Evolutionary conservation across 2,888 invertebrate genomes (phyloP), one percentile per base, ranked within the genome.

Genomic region (Dendrolimus pini): DNA sequence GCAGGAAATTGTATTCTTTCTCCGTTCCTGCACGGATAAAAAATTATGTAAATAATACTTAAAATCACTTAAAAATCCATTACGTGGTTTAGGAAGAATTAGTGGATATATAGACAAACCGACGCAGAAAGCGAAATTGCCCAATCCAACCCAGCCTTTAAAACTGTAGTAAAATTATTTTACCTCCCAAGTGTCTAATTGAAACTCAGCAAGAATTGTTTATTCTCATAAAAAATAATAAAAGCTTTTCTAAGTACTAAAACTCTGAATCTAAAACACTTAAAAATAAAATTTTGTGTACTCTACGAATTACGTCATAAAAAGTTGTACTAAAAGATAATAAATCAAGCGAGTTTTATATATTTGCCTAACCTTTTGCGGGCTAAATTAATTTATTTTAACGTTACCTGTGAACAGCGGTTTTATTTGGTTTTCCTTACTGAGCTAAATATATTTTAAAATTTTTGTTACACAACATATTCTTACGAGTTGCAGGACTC

Each of bases 181-280:
- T n/a, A 18, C 18, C 14, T 12, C 52, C 10, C 14, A 53, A 53
- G 13, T 9, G 18, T 53, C 41, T 57, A 57, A 55, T 59, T 59
- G 57, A 54, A 54, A 41, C 54, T 41, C 54, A 14, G 57, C 52
- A 57, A 55, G 54, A 52, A 54, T 57, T 59, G 47, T 47, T 47
- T 12, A 10, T 12, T 47, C 47, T 30, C 47, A 10, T 47, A 47
- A 47, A 47, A 47, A 47, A 9, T 47, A 9, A 12, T 47, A 47
- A 12, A 47, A 47, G 9, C 9, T 47, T 47, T 47, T 9, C 47
- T 12, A 6, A 12, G 9, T 12, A 12, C 3, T 10, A 47, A 47
- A 47, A 47, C 47, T 47, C 47, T 47, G 9, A 47, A 10, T 47
- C 47, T 47, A 47, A 47, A 30, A 47, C 12, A 47, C 47, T 10